Evolutionary conservation across 2,888 invertebrate genomes (phyloP), one percentile per base, ranked within the genome.

Genomic region (Euzetes globulus): DNA sequence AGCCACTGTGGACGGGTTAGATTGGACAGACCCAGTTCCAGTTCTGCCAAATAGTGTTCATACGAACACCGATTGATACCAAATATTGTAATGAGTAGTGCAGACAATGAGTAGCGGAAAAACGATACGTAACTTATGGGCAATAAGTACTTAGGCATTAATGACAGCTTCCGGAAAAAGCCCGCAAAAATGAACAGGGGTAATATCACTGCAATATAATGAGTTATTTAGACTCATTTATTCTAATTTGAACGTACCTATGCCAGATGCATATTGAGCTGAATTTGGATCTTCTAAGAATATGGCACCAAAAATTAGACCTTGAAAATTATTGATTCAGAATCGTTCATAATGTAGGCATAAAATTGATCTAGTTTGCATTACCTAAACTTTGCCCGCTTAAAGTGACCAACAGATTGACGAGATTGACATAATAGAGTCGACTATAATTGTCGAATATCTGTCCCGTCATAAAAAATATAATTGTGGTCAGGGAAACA

Each of bases 121-220:
- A 74, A 74, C n/a, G 52, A 55, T n/a, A 74, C 11, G 13, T 37
- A 33, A 19, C 68, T 65, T 1, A 74, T 27, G 1, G 41, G 45
- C 1, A 50, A n/a, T 45, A 74, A 68, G 9, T 68, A 25, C 3
- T 50, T 5, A 1, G 22, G 33, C 71, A 75, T 72, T 41, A 55
- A 27, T 1, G 71, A 41, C 17, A 75, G 58, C 11, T 68, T 41
- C n/a, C 33, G 27, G 37, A 75, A 71, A 25, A 73, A 75, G 17
- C 75, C 75, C 15, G 60, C 45, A 60, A 75, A 71, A n/a, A 75
- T 72, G 22, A 75, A 65, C 58, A 75, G 7, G 17, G 75, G 75
- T 27, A 75, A 17, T 13, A 71, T 37, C 22, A 71, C 58, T 22
- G 9, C 4, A 33, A 33, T 6, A 33, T 4, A 33, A 33, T 7